phyloP scores from a whole-genome alignment of 2,113 vertebrate genomes.

The Bos taurus region DNA sequence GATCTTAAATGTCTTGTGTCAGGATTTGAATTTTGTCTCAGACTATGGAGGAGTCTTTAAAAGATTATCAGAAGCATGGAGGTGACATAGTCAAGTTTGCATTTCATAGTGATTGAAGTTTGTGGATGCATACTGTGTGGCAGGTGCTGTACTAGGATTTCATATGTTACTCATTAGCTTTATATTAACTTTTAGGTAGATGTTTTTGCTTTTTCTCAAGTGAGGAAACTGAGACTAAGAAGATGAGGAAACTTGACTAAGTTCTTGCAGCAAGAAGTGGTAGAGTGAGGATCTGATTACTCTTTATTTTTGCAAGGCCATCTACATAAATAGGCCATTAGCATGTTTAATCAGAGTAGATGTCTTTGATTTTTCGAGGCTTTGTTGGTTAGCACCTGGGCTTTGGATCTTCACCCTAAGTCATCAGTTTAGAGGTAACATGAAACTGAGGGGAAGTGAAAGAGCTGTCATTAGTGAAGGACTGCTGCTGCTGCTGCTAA shows the following conservation, averaged over 20 bases:
- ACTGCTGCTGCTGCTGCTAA: neutral
- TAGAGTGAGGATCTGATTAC: neutral
- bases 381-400: neutral
- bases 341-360: neutral
- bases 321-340: neutral
- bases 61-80: slow-evolving; percentile 1
- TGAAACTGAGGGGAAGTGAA: neutral
- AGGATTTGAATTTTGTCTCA: slow-evolving; percentile 14
- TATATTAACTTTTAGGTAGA: neutral
- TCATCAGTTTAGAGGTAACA: neutral
- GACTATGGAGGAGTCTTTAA: neutral
- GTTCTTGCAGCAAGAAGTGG: neutral
- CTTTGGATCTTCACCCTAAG: neutral
- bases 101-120: slow-evolving; percentile 21
- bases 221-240: neutral
- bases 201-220: slow-evolving; percentile 30
- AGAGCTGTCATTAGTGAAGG: neutral
- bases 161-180: neutral
- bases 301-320: neutral
- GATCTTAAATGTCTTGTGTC: neutral
- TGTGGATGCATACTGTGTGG: neutral
- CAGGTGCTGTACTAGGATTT: neutral
- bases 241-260: neutral
- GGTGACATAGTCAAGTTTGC: neutral
- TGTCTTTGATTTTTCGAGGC: neutral